These are phyloP conservation scores for Eristalis pertinax DNA, from an alignment of 2,888 invertebrate genomes.

Conservation along the genomic window DNA sequence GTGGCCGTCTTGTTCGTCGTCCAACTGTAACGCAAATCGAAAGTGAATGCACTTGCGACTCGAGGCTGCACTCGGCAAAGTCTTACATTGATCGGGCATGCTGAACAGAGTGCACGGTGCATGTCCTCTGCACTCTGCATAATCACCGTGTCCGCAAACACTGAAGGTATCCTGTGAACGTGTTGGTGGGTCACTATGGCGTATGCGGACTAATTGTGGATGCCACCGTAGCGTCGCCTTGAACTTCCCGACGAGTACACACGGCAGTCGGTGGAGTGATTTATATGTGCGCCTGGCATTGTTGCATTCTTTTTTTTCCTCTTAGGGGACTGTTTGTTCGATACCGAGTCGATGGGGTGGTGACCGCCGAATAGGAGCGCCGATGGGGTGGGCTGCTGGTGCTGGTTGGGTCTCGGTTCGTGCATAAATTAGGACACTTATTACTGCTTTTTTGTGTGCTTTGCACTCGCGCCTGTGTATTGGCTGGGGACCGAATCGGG, in stretches of 20 bases:
- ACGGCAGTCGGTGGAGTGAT: slow-evolving; percentile 53
- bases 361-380: too few relatives aligned
- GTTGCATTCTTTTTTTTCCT: slow-evolving; percentile 16
- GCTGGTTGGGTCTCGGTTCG: slow-evolving; percentile 18
- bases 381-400: slow-evolving; percentile 16
- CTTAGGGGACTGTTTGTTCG: slow-evolving; percentile 56
- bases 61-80: slow-evolving; percentile 18
- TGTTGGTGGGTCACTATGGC: slow-evolving; percentile 57
- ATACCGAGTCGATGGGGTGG: slow-evolving; percentile 25
- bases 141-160: slow-evolving; percentile 22
- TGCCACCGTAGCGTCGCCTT: slow-evolving; percentile 58
- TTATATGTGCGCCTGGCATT: slow-evolving; percentile 35
- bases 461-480: slow-evolving; percentile 11
- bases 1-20: slow-evolving; percentile 24
- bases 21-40: slow-evolving; percentile 63
- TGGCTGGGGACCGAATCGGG: slow-evolving; percentile 57
- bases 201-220: slow-evolving; percentile 61
- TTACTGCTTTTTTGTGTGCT: slow-evolving; percentile 27
- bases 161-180: slow-evolving; percentile 32
- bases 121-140: slow-evolving; percentile 17
- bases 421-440: slow-evolving; percentile 71
- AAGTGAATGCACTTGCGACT: slow-evolving; percentile 59
- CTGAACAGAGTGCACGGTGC: slow-evolving; percentile 14
- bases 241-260: slow-evolving; percentile 43
- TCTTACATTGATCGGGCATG: slow-evolving; percentile 17